Evolutionary conservation across 2,113 vertebrate genomes (phyloP).

Genomic region (Pampusana beccarii): DNA sequence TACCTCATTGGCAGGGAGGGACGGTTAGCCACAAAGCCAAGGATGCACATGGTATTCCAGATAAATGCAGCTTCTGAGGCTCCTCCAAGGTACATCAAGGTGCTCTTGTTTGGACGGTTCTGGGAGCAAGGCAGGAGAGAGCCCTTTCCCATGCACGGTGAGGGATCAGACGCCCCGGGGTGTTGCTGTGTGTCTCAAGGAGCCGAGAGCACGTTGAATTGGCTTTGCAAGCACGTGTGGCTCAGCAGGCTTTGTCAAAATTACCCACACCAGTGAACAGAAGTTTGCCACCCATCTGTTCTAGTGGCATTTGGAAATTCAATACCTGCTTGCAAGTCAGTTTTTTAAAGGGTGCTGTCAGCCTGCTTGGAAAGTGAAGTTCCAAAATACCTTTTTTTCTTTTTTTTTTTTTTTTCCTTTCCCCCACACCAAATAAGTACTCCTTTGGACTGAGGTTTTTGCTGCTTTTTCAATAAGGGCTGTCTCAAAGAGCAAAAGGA

Average conservation of each 20-base stretch:
- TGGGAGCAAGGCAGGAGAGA: not conserved
- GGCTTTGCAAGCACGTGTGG: not conserved
- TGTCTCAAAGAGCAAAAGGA: not conserved
- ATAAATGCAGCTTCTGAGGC: not conserved
- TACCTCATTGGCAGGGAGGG: not conserved
- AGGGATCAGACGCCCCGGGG: not conserved
- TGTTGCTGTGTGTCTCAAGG: not conserved
- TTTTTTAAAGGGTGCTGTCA: not conserved
- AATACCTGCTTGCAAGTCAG: not conserved
- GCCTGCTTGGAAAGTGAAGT: not conserved
- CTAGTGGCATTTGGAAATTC: not conserved
- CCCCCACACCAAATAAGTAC: rapidly evolving
- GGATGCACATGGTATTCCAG: not conserved
- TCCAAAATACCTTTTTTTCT: not conserved
- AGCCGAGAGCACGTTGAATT: not conserved
- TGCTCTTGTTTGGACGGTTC: rapidly evolving
- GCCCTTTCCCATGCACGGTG: not conserved
- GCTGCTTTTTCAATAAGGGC: not conserved
- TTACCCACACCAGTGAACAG: not conserved
- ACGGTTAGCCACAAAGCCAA: not conserved
- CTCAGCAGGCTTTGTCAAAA: not conserved
- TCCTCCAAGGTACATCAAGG: rapidly evolving
- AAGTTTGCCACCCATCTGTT: not conserved
- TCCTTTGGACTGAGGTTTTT: not conserved
- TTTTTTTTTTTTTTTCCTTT: too few relatives aligned